phyloP scores from a whole-genome alignment of 2,888 invertebrate species.

The Papilio elwesi region DNA sequence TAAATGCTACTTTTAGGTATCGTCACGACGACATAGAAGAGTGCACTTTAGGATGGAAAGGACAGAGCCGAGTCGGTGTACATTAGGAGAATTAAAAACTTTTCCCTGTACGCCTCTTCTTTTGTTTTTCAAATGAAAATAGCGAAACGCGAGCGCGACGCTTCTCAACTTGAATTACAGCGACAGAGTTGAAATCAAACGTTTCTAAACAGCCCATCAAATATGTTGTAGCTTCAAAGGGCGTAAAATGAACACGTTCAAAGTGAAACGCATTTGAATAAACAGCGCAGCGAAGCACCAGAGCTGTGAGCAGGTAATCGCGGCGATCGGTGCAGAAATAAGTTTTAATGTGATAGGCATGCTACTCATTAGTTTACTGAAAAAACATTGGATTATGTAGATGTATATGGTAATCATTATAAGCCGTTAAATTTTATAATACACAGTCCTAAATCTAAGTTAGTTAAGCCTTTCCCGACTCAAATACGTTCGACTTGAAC shows the following conservation, averaged over 20 bases:
- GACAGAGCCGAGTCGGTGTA: conserved; percentile 69
- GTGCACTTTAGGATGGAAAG: conserved; percentile 74
- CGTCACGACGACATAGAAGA: conserved; percentile 67
- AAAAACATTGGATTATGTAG: conserved; percentile 33
- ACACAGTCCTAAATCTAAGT: neutral
- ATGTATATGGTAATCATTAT: conserved; percentile 2
- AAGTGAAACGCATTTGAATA: conserved; percentile 70
- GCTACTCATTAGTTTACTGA: conserved; percentile 40
- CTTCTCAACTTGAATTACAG: conserved; percentile 60
- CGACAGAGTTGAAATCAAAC: conserved; percentile 77
- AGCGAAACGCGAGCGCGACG: conserved; percentile 58
- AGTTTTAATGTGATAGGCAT: conserved; percentile 65
- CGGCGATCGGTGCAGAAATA: conserved; percentile 69
- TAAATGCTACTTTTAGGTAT: conserved; percentile 60
- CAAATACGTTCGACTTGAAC: conserved; percentile 51
- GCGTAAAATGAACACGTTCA: conserved; percentile 74
- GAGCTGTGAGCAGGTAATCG: conserved; percentile 66
- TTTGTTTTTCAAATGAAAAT: conserved; percentile 67
- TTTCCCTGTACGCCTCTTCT: conserved; percentile 67
- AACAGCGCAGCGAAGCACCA: conserved; percentile 61
- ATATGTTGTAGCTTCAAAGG: conserved; percentile 64
- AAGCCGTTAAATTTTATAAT: neutral
- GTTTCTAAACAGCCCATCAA: conserved; percentile 64
- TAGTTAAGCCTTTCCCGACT: conserved; percentile 12
- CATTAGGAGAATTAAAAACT: conserved; percentile 84